Evolutionary conservation across 2,797 vertebrate species (phyloP), one percentile per base, ranked within the genome.

Genomic region (Mormyrus proboscirostris): DNA sequence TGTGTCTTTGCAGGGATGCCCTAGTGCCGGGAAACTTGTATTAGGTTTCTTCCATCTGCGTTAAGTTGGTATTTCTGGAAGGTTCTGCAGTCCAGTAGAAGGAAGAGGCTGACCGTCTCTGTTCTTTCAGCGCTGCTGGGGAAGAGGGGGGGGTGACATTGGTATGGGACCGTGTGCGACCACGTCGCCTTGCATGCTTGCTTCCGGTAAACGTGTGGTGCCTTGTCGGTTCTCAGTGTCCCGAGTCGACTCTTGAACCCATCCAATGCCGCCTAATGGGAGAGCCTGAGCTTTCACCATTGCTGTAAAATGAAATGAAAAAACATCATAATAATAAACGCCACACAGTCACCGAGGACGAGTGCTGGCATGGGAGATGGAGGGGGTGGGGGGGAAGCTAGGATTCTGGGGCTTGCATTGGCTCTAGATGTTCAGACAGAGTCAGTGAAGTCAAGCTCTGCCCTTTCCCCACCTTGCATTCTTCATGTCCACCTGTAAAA

Each of bases 151-250:
- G 44, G 44, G 10, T 10, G 49, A 22, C n/a, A 4, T 44, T 0
- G n/a, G 22, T 51, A 22, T 22, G 82, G 82, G 82, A 84, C 85
- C 51, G 85, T n/a, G 53, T 14, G 53, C 3, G 19, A 33, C 49
- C 7, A 53, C 62, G 38, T 50, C 25, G 57, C 33, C 82, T 86
- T 51, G 88, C 29, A 50, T 59, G 41, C 50, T 62, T 89, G 38
- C 33, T 87, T 51, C 50, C 14, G 41, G 82, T 19, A 57, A 62
- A 29, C 25, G 57, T 38, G 49, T 55, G 5, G 83, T 83, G 88
- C 88, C 88, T 88, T 79, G 47, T 83, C 73, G 29, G 88, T 82
- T 88, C 51, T 57, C 12, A 41, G 59, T 88, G 25, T 53, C 41
- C 44, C 22, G 5, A 14, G 47, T n/a, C 47, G 57, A 88, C 86